Percentiles rank a stretch among this genome's conserved stretches.
Conservation (phyloP, 2,888 invertebrate genomes). For the Lordiphosa andalusiaca region DNA sequence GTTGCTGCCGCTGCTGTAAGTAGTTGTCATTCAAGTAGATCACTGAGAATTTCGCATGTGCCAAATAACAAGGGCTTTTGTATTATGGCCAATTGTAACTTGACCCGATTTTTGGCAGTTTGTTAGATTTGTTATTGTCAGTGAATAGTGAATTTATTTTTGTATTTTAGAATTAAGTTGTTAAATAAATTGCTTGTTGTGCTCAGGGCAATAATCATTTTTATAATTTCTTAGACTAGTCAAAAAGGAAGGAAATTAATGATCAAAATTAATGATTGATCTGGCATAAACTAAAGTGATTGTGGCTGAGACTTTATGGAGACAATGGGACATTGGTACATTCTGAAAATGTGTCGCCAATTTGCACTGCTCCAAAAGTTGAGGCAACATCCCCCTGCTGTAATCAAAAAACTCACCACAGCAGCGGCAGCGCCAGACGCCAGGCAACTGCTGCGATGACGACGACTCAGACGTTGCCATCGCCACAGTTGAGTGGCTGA, state of each 20-base stretch:
- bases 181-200: conserved; percentile 55
- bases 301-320: conserved; percentile 48
- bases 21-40: conserved; percentile 56
- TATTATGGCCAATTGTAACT: conserved; percentile 50
- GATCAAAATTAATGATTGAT: conserved; percentile 59
- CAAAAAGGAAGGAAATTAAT: conserved; percentile 51
- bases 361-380: conserved; percentile 40
- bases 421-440: conserved; percentile 12
- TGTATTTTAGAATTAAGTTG: conserved; percentile 54
- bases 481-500: conserved; percentile 68
- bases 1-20: conserved; percentile 16
- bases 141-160: conserved; percentile 38
- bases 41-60: conserved; percentile 72
- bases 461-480: conserved; percentile 18
- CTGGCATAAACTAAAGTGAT: conserved; percentile 44
- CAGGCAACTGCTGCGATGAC: conserved; percentile 21
- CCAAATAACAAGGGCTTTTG: conserved; percentile 63
- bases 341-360: conserved; percentile 63
- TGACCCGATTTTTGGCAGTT: conserved; percentile 56
- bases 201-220: conserved; percentile 57
- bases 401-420: conserved; percentile 42
- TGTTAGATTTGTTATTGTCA: conserved; percentile 50
- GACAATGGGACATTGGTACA: conserved; percentile 26
- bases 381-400: conserved; percentile 49
- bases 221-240: conserved; percentile 6